Conservation (phyloP, 2,113 vertebrate genomes). For the Caracal caracal region DNA sequence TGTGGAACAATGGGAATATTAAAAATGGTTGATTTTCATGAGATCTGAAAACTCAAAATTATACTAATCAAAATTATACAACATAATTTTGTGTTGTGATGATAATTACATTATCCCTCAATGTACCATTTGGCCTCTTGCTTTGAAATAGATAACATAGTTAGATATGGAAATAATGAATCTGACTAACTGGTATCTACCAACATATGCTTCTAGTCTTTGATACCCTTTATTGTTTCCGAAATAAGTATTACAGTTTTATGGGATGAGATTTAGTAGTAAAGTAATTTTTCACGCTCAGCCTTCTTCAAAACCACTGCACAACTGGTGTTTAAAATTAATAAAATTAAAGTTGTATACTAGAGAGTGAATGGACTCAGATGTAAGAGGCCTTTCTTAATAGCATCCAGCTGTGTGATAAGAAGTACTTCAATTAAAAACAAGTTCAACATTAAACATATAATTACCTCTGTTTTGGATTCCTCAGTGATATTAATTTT, state of each 20-base stretch:
- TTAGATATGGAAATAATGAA: neutral
- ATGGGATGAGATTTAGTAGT: neutral
- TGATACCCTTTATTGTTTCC: neutral
- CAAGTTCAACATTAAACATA: constrained; percentile 57
- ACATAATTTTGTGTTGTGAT: neutral
- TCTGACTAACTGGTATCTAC: neutral
- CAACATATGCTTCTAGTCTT: neutral
- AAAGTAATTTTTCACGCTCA: neutral
- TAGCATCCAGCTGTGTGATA: constrained; percentile 23
- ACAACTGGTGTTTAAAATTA: neutral
- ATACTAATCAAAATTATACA: neutral
- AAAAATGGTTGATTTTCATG: neutral
- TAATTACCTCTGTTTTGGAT: constrained; percentile 45
- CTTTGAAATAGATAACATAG: neutral
- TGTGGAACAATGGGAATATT: neutral
- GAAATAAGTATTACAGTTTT: neutral
- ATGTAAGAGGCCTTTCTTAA: constrained; percentile 6
- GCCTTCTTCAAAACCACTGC: neutral
- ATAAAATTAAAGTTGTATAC: neutral
- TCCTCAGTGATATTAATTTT: constrained; percentile 52
- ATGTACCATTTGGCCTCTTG: neutral
- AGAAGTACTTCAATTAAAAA: constrained; percentile 42
- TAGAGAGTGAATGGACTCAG: neutral
- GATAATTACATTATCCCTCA: neutral
- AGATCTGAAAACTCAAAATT: neutral